phyloP scores from a whole-genome alignment of 2,113 vertebrate species.

The Pan troglodytes region NHGRI_mPanTro3-v2.1_pri NC_072421.2:43376501-43377000 shows the following conservation, averaged over 20 bases:
- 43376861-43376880: conserved; percentile 75
- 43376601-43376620: conserved; percentile 21
- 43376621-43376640: not conserved
- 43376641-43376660: conserved; percentile 13
- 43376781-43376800: not conserved
- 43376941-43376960: conserved; percentile 58
- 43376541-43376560: not conserved
- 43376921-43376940: conserved; percentile 73
- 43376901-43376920: conserved; percentile 81
- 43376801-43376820: conserved; percentile 32
- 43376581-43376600: not conserved
- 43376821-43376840: conserved; percentile 60
- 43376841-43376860: conserved; percentile 59
- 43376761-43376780: not conserved
- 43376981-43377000: conserved; percentile 75
- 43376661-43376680: not conserved
- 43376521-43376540: not conserved
- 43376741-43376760: not conserved
- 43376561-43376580: not conserved
- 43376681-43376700: not conserved
- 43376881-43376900: conserved; percentile 77
- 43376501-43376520: not conserved
- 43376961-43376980: conserved; percentile 68
- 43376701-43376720: not conserved
- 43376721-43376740: not conserved